Base-by-base conservation (phyloP, 1,140 invertebrate genomes). In the Aphelenchoides besseyi region DNA sequence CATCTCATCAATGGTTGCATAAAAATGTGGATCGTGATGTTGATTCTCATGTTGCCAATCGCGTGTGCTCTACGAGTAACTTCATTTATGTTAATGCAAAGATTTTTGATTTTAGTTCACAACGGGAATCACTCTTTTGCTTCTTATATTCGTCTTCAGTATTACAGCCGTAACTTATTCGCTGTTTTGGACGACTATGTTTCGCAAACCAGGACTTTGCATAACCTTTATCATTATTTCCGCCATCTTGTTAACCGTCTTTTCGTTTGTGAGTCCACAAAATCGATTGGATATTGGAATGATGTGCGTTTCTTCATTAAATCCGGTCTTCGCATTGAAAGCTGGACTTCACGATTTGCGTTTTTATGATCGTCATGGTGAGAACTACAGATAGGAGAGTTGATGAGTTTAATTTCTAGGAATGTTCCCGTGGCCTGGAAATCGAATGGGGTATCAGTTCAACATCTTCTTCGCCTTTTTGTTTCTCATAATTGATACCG, bases 21-120 rank as follows among this genome's bases (percentile, higher is more conserved):
- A 3, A 72, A 72, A 73, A 37, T 36, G 9, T 12, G 35, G 2
- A 55, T 72, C 64, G 57, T 70, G 1, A 33, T 74, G 3, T 33
- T 70, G 12, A 37, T 35, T 18, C 32, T 30, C 3, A n/a, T 72
- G n/a, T 26, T 73, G n/a, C 63, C 63, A 30, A 71, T 72, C 12
- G 68, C 16, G 16, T 12, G 36, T 23, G 54, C 16, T 16, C 33
- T 70, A n/a, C 0, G n/a, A 0, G 8, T 70, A 36, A 12, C 0
- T 5, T 70, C 48, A 48, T 32, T n/a, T n/a, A n/a, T n/a, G n/a
- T n/a, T 32, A 2, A 66, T 1, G n/a, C 9, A 37, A 29, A 30
- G n/a, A 0, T 68, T 68, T 2, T n/a, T n/a, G n/a, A 57, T 70
- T 76, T 36, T 36, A 74, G 72, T 68, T 48, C 41, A 23, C 26